phyloP scores from a whole-genome alignment of 1,140 invertebrate species.

The Eubasilissa regina region DNA sequence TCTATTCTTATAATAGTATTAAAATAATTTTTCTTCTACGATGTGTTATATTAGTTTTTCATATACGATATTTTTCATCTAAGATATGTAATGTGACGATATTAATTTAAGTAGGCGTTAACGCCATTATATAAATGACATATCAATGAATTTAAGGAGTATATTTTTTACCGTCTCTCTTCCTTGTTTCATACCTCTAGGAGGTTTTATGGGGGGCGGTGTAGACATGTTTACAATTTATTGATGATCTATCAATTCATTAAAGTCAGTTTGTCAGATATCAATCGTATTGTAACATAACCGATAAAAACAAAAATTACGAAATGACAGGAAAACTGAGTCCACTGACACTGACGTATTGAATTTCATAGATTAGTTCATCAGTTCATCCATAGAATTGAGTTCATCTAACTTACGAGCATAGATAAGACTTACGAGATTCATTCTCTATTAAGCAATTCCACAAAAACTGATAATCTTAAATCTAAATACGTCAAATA shows the following conservation, averaged over 20 bases:
- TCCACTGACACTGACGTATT: background rate
- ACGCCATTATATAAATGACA: conserved; percentile 19
- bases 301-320: background rate
- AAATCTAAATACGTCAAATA: no score
- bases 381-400: no score
- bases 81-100: no score
- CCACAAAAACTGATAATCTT: no score
- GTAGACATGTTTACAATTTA: conserved; percentile 62
- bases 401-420: no score
- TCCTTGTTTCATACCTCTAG: conserved; percentile 84
- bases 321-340: background rate
- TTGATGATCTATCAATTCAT: background rate
- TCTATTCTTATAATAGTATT: no score
- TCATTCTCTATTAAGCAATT: no score
- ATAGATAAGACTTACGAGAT: no score
- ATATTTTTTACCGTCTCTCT: conserved; percentile 81
- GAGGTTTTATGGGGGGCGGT: conserved; percentile 84
- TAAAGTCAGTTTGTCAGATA: background rate
- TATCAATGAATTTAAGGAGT: conserved; percentile 10
- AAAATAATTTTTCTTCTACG: no score
- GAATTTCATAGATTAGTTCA: background rate
- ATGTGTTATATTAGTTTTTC: no score
- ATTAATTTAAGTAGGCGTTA: conserved; percentile 52
- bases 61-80: no score
- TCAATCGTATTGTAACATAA: background rate